Evolutionary conservation across 2,888 invertebrate genomes (phyloP).

Genomic region (Neoaliturus tenellus): DNA sequence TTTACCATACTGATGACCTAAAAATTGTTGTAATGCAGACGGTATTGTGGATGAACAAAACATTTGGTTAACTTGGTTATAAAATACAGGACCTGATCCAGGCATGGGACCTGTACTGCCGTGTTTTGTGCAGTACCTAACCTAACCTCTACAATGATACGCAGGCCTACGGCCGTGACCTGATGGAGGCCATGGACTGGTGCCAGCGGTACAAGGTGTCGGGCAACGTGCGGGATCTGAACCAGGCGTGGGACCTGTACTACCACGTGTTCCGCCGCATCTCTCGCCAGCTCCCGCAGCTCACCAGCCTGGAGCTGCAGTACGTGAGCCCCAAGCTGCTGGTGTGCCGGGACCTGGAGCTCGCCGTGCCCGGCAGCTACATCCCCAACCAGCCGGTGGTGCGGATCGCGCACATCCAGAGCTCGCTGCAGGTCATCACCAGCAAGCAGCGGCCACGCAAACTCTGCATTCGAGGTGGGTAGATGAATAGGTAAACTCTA

Average conservation of each 20-base stretch:
- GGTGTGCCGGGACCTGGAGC: slow-evolving; percentile 92
- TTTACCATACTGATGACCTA: no score
- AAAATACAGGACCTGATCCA: no score
- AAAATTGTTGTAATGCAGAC: no score
- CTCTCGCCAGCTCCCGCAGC: slow-evolving; percentile 94
- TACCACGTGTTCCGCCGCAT: slow-evolving; percentile 99
- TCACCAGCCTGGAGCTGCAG: slow-evolving; percentile 93
- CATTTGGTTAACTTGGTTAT: no score
- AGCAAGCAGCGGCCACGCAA: slow-evolving; percentile 99
- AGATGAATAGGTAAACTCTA: background rate
- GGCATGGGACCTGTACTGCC: no score
- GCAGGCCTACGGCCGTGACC: slow-evolving; percentile 93
- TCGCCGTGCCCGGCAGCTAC: slow-evolving; percentile 99
- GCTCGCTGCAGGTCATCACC: slow-evolving; percentile 95
- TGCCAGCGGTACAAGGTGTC: slow-evolving; percentile 93
- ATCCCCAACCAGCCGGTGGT: slow-evolving; percentile 94
- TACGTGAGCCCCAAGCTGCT: slow-evolving; percentile 97
- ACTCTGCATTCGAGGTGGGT: slow-evolving; percentile 85
- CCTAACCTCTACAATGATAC: slow-evolving; percentile 57
- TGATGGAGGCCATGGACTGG: slow-evolving; percentile 97
- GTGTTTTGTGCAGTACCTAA: background rate
- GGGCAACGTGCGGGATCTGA: slow-evolving; percentile 92
- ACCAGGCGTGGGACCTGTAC: slow-evolving; percentile 99
- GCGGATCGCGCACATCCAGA: slow-evolving; percentile 92
- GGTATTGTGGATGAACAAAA: no score